These are phyloP conservation scores for Ericerus pela DNA, from an alignment of 1,140 invertebrate genomes.

Conservation along the genomic window DNA sequence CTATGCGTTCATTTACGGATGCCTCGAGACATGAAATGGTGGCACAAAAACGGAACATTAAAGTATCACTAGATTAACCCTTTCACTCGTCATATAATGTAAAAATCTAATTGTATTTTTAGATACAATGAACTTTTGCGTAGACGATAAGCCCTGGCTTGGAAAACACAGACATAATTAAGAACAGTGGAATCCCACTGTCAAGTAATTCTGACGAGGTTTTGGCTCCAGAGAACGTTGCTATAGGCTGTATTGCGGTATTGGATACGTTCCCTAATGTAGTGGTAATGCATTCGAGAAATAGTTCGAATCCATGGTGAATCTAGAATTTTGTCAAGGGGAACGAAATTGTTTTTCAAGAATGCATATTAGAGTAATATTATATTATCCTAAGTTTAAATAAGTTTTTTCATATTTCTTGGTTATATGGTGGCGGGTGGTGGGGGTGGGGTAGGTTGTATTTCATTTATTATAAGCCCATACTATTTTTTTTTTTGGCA, in stretches of 20 bases:
- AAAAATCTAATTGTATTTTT: background rate
- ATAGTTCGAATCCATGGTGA: too few species aligned
- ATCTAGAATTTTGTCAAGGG: too few species aligned
- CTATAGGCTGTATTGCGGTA: background rate
- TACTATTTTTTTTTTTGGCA: too few species aligned
- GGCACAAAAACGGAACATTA: slow-evolving; percentile 36
- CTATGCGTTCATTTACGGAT: slow-evolving; percentile 40
- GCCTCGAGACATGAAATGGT: slow-evolving; percentile 40
- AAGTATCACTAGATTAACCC: slow-evolving; percentile 31
- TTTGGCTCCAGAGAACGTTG: background rate
- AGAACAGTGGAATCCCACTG: background rate
- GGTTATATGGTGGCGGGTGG: too few species aligned
- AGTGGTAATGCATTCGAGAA: background rate
- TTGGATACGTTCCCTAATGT: background rate
- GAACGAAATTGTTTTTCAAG: too few species aligned
- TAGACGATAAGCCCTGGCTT: background rate
- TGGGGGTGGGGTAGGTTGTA: too few species aligned
- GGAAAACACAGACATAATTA: background rate
- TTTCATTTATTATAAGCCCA: too few species aligned
- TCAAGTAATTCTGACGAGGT: background rate
- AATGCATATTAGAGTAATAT: too few species aligned
- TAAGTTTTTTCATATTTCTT: too few species aligned
- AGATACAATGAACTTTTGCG: background rate
- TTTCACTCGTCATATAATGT: background rate
- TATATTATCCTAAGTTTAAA: too few species aligned